Evolutionary conservation across 2,797 vertebrate species (phyloP).

Genomic region (Pseudochirops cupreus): DNA sequence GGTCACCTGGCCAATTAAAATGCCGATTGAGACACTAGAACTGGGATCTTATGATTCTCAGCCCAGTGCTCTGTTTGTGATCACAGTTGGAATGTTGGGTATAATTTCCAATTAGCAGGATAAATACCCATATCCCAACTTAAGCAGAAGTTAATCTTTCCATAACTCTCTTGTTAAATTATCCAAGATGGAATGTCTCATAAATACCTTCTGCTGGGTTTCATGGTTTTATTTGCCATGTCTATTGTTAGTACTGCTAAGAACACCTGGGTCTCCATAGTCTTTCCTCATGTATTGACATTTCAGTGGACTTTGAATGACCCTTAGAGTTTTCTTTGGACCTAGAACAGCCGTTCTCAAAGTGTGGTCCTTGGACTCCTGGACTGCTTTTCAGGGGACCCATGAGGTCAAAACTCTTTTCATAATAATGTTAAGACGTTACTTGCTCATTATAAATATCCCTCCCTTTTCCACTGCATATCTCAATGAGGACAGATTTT

Average conservation of each 20-base stretch:
- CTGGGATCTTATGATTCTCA: not conserved
- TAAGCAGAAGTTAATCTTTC: not conserved
- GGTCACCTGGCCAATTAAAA: not conserved
- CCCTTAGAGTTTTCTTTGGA: not conserved
- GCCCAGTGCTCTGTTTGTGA: not conserved
- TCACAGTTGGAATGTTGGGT: not conserved
- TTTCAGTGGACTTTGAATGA: not conserved
- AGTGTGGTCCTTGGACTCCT: not conserved
- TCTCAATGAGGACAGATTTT: not conserved
- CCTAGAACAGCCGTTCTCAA: not conserved
- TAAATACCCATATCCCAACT: not conserved
- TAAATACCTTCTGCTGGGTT: not conserved
- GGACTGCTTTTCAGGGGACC: not conserved
- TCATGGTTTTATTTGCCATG: not conserved
- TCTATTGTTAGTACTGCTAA: not conserved
- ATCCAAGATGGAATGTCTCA: not conserved
- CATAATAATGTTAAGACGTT: not conserved
- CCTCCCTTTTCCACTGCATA: not conserved
- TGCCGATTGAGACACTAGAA: slow-evolving; percentile 16
- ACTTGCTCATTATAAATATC: not conserved
- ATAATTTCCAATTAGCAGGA: not conserved
- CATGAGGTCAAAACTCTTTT: not conserved
- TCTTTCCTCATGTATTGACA: not conserved
- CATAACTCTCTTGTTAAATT: not conserved
- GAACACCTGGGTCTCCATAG: not conserved